A percentile compares a stretch with the other conserved stretches of the same genome.
Conservation (phyloP, 2,797 vertebrate genomes). For the Euthynnus affinis region DNA sequence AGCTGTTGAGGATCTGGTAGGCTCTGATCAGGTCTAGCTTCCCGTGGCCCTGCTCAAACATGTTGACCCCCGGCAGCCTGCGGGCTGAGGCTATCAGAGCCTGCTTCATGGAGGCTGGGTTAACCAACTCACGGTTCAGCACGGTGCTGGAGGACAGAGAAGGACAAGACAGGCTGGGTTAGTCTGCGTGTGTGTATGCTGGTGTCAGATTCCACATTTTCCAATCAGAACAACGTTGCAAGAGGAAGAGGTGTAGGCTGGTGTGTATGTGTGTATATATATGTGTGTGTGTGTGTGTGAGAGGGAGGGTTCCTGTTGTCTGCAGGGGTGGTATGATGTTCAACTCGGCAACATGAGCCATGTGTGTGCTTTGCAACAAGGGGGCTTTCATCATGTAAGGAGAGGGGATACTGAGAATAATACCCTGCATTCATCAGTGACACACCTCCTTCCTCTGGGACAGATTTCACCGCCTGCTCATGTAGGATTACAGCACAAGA, state of each 20-base stretch:
- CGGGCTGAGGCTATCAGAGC: conserved; percentile 97
- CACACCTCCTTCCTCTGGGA: conserved; percentile 38
- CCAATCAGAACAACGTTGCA: conserved; percentile 9
- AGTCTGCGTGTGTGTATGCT: background rate
- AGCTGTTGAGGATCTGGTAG: conserved; percentile 98
- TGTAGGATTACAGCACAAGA: conserved; percentile 45
- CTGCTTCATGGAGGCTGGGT: conserved; percentile 99
- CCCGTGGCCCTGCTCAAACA: conserved; percentile 99
- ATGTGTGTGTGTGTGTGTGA: conserved; percentile 1
- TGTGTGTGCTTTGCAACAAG: conserved; percentile 31
- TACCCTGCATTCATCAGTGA: conserved; percentile 24
- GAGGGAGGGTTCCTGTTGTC: conserved; percentile 23
- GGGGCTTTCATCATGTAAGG: conserved; percentile 24
- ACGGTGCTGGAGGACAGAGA: conserved; percentile 89
- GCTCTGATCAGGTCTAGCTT: conserved; percentile 97
- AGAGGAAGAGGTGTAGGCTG: conserved; percentile 11
- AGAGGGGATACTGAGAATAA: conserved; percentile 28
- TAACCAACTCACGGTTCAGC: conserved; percentile 94
- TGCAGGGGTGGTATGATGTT: conserved; percentile 34
- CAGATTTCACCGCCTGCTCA: conserved; percentile 28
- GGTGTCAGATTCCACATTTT: conserved; percentile 35
- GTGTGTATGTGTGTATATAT: background rate
- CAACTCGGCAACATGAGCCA: conserved; percentile 38
- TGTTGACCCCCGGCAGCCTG: conserved; percentile 97
- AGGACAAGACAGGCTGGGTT: conserved; percentile 35